Base-by-base conservation (phyloP, 2,888 invertebrate species). In the Synanthedon tipuliformis region DNA sequence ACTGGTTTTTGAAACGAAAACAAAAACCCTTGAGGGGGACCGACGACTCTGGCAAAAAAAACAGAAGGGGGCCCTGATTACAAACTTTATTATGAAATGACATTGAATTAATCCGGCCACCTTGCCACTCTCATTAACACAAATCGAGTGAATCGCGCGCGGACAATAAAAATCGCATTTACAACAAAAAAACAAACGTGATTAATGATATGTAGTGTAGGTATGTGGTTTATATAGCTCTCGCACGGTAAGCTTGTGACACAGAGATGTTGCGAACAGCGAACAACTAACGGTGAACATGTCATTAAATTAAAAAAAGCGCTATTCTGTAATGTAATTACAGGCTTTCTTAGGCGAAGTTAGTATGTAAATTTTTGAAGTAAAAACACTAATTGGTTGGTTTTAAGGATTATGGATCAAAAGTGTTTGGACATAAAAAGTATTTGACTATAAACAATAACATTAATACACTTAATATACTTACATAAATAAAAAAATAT, bases 101-200 rank as follows among this genome's bases (percentile, higher is more conserved):
- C 80, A 81, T 76, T 80, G 78, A 72, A 80, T 77, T 75, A 78
- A 76, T 73, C 68, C 66, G 75, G 73, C 81, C 84, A 81, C 81
- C 83, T 83, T 81, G 81, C 68, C 72, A 73, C 69, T 65, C 70
- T 75, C 83, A 83, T 84, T 83, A 85, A 68, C 73, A 71, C 76
- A 77, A 81, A 82, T 79, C 81, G 75, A 77, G 66, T 71, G 68
- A 71, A 61, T 72, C 71, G 72, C 66, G 66, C 66, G 65, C 68
- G 68, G 66, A 79, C 78, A 84, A 81, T 83, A 79, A 81, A 83
- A 84, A 84, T 84, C 82, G 79, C 81, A 81, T 84, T 82, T 79
- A 80, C 68, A 68, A 66, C 64, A 66, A 73, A 77, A 82, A 34
- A 81, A 74, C 63, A 59, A 64, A 67, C 66, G 69, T 84, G 83